Evolutionary conservation across 2,888 invertebrate genomes (phyloP), one percentile per base, ranked within the genome.

Genomic region (Agelastica alni): DNA sequence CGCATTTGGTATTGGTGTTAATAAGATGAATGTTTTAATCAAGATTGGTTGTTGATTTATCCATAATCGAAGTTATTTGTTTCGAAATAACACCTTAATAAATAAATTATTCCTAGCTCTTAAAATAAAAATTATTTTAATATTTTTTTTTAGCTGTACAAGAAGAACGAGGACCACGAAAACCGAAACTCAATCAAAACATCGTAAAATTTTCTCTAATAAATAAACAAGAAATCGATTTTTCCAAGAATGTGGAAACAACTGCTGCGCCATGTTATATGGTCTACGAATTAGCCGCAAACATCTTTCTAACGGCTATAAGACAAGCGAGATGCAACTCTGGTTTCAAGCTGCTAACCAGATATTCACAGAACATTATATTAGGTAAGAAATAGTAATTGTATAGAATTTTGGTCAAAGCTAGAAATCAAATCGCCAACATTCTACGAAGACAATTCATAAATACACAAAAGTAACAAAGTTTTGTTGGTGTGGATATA

Each of bases 91-190:
- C n/a, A n/a, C n/a, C n/a, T n/a, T n/a, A n/a, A n/a, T n/a, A n/a
- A n/a, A n/a, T n/a, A n/a, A n/a, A n/a, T n/a, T n/a, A n/a, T n/a
- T n/a, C n/a, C n/a, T n/a, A n/a, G n/a, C n/a, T n/a, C n/a, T n/a
- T n/a, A n/a, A n/a, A n/a, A n/a, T n/a, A 2, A 7, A 30, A 1
- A 18, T 18, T 9, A 14, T 7, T 36, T 20, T 1, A 14, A 12
- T 22, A 10, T 12, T 57, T 49, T 47, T 54, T 67, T 67, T 36
- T 66, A 89, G 91, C 92, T 12, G 92, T 92, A 0, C 92, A 93
- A 77, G 88, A 89, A 72, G 92, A 92, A 73, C 80, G 92, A 48
- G 92, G 92, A 0, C 92, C 92, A 0, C 78, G 91, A 51, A 84
- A 82, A 71, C 65, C 75, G 37, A 70, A 76, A 30, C 9, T 1